A percentile compares a stretch with the other conserved stretches of the same genome.
phyloP scores from a whole-genome alignment of 2,888 invertebrate species.

The Chorisops tibialis region DNA sequence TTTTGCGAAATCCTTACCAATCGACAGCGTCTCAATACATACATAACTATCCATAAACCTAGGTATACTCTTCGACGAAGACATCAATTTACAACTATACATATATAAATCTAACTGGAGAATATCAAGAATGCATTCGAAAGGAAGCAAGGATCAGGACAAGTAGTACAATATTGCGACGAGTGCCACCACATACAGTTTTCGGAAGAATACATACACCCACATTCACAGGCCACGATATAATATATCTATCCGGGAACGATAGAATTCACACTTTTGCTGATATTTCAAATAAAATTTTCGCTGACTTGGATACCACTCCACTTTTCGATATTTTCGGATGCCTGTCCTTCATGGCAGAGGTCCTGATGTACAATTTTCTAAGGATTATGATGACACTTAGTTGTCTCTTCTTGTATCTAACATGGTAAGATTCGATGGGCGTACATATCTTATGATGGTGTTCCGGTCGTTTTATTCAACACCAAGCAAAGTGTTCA shows the following conservation, averaged over 20 bases:
- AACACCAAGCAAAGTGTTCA: too few relatives aligned
- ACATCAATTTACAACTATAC: slow-evolving; percentile 4
- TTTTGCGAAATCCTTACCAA: too few relatives aligned
- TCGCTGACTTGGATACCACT: slow-evolving; percentile 36
- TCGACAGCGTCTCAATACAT: too few relatives aligned
- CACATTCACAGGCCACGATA: slow-evolving; percentile 5
- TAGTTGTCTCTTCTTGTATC: slow-evolving; percentile 31
- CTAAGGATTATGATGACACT: slow-evolving; percentile 27
- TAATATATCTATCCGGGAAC: background rate
- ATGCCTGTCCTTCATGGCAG: slow-evolving; percentile 6
- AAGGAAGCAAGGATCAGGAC: slow-evolving; percentile 1
- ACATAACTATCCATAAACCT: too few relatives aligned
- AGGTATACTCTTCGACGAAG: background rate
- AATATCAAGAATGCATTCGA: background rate
- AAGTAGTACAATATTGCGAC: slow-evolving; percentile 7
- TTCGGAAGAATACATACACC: slow-evolving; percentile 10
- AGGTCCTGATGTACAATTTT: background rate
- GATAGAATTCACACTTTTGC: slow-evolving; percentile 34
- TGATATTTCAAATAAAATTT: slow-evolving; percentile 40
- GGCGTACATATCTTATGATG: too few relatives aligned
- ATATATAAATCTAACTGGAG: slow-evolving; percentile 12
- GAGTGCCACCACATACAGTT: slow-evolving; percentile 16
- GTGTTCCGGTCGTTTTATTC: too few relatives aligned
- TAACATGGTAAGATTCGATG: slow-evolving; percentile 10
- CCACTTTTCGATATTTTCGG: slow-evolving; percentile 15